Percentiles rank a stretch among this genome's conserved stretches.
Conservation (phyloP, 2,888 invertebrate genomes). For the Torymus tubicola region DNA sequence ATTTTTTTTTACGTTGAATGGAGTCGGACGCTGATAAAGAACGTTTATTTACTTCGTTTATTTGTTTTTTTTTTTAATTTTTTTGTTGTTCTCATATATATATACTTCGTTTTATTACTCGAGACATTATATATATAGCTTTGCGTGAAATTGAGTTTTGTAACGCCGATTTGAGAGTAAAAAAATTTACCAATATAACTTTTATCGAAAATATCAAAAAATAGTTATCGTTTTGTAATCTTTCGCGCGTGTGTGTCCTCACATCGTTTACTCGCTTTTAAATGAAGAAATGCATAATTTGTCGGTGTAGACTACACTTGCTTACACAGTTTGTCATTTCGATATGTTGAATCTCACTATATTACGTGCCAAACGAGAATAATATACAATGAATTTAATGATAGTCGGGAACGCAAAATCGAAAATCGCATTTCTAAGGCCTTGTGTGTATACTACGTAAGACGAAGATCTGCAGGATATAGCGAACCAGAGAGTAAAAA, state of each 20-base stretch:
- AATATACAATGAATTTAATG: background rate
- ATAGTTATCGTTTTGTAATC: conserved; percentile 3
- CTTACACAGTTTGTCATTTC: conserved; percentile 24
- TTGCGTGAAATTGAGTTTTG: conserved; percentile 15
- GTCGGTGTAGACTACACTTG: conserved; percentile 11
- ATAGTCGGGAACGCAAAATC: conserved; percentile 1
- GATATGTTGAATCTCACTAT: conserved; percentile 54
- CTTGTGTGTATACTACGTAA: conserved; percentile 1
- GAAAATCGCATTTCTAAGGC: conserved; percentile 24
- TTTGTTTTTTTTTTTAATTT: too few relatives aligned
- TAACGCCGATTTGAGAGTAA: conserved; percentile 5
- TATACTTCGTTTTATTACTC: background rate
- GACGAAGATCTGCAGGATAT: conserved; percentile 23
- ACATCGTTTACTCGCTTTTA: background rate
- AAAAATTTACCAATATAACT: conserved; percentile 26
- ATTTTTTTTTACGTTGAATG: conserved; percentile 2
- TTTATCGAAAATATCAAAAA: conserved; percentile 31
- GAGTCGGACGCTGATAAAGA: conserved; percentile 15
- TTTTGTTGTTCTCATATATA: too few relatives aligned
- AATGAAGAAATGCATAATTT: conserved; percentile 15
- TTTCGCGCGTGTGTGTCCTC: background rate
- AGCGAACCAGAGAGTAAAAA: background rate
- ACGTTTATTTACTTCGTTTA: background rate
- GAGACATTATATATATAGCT: conserved; percentile 2
- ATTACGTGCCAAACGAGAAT: conserved; percentile 31